phyloP scores from a whole-genome alignment of 2,113 vertebrate species.

The Pluvianellus socialis region DNA sequence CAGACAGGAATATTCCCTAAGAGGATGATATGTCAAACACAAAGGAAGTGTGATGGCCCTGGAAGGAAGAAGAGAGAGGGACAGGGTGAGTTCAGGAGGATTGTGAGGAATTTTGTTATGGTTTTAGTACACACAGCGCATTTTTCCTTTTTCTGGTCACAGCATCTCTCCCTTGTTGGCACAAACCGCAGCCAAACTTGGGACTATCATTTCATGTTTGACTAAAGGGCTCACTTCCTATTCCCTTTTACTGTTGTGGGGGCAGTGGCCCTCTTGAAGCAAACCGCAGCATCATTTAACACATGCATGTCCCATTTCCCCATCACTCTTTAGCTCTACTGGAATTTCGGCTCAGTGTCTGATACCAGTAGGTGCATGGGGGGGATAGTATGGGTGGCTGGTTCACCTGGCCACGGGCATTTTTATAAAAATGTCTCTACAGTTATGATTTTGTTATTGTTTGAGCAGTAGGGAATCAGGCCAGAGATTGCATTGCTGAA shows the following conservation, averaged over 20 bases:
- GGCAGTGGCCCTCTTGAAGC: neutral
- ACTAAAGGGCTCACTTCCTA: neutral
- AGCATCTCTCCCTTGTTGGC: neutral
- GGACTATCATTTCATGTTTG: neutral
- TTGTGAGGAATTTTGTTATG: neutral
- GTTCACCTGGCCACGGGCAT: neutral
- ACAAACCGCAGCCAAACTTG: neutral
- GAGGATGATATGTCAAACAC: neutral
- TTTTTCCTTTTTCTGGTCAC: neutral
- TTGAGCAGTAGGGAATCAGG: neutral
- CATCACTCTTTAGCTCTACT: neutral
- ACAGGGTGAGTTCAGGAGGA: neutral
- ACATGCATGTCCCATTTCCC: neutral
- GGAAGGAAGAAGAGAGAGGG: neutral
- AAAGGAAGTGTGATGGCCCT: neutral
- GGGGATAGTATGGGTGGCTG: neutral
- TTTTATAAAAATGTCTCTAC: neutral
- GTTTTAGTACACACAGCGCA: neutral
- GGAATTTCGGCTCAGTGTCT: neutral
- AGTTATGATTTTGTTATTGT: neutral
- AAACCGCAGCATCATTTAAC: neutral
- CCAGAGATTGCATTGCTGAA: neutral
- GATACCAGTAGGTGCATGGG: accelerated
- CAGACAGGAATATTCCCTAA: neutral
- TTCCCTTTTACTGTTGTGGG: neutral